phyloP scores from a whole-genome alignment of 2,888 invertebrate genomes.

The Rhynchonema sp. region DNA sequence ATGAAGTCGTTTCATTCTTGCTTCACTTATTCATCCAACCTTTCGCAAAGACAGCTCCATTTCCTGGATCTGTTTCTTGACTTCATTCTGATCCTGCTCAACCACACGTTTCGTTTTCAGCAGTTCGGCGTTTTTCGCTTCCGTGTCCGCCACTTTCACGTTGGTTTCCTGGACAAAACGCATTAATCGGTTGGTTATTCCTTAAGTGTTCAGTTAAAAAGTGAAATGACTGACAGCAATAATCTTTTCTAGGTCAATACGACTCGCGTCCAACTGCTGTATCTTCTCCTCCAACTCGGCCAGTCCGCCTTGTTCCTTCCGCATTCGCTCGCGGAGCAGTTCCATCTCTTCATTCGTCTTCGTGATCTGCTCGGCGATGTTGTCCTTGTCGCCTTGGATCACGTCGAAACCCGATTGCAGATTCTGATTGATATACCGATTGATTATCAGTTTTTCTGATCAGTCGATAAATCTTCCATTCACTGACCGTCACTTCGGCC shows the following conservation, averaged over 20 bases:
- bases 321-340: conserved; percentile 8
- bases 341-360: conserved; percentile 19
- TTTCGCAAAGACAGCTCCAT: conserved; percentile 10
- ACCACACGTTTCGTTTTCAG: conserved; percentile 40
- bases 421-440: too few relatives aligned
- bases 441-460: too few relatives aligned
- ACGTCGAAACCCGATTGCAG: background rate
- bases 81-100: conserved; percentile 74
- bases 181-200: background rate
- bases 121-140: conserved; percentile 23
- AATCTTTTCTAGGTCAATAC: conserved; percentile 84
- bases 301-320: conserved; percentile 10
- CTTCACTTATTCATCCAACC: too few relatives aligned
- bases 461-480: too few relatives aligned
- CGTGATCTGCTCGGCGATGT: conserved; percentile 19
- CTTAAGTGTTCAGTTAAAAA: background rate
- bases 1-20: background rate
- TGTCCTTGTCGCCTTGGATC: conserved; percentile 9
- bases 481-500: background rate
- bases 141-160: conserved; percentile 38
- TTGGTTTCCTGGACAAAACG: conserved; percentile 14
- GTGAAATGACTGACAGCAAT: conserved; percentile 8
- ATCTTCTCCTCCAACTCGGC: conserved; percentile 91
- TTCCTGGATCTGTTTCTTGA: conserved; percentile 33
- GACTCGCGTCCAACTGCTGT: conserved; percentile 94